Evolutionary conservation across 2,113 vertebrate species (phyloP).

Genomic region (Apodemus sylvaticus): DNA sequence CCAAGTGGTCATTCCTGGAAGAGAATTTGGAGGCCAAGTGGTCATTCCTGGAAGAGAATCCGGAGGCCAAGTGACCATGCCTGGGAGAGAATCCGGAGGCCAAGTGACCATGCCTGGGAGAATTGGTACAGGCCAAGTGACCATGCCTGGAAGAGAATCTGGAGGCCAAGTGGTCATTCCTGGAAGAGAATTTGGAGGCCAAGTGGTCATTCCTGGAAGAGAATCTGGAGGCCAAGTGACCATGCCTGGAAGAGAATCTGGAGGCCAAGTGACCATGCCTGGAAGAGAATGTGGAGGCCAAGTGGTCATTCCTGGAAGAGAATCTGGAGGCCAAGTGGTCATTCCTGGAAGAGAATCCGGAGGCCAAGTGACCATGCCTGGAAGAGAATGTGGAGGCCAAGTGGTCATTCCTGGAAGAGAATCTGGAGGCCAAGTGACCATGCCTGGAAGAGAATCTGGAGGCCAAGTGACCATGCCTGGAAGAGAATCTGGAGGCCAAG

Average conservation of each 20-base stretch:
- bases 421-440: neutral
- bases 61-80: neutral
- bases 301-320: neutral
- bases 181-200: neutral
- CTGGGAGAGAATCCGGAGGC: neutral
- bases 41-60: accelerated
- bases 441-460: neutral
- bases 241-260: accelerated
- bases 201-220: neutral
- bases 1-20: neutral
- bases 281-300: neutral
- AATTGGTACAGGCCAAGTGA: neutral
- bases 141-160: neutral
- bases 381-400: neutral
- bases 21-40: neutral
- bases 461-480: neutral
- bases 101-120: neutral
- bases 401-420: neutral
- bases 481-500: accelerated
- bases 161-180: neutral
- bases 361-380: neutral
- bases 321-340: neutral
- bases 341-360: neutral
- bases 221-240: neutral
- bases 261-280: neutral